Evolutionary conservation across 2,113 vertebrate genomes (phyloP).

Genomic region (Calonectris borealis): DNA sequence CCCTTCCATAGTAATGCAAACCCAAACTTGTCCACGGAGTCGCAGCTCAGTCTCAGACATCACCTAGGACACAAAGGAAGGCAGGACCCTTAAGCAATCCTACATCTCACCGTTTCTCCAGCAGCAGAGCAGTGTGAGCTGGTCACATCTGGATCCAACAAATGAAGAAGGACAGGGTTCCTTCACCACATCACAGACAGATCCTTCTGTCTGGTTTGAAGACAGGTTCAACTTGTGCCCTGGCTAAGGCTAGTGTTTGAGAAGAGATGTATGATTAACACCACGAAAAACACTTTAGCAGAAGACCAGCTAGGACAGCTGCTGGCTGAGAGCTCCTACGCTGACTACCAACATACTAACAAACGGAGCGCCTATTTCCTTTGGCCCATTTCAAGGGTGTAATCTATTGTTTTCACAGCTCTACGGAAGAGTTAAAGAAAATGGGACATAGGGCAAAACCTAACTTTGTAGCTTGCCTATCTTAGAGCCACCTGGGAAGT

Average conservation of each 20-base stretch:
- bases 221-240: background rate
- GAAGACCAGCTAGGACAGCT: background rate
- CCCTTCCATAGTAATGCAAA: background rate
- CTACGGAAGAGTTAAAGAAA: background rate
- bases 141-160: background rate
- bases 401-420: background rate
- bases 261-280: background rate
- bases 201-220: background rate
- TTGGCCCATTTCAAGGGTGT: background rate
- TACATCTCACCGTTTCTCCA: rapidly evolving
- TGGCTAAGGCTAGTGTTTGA: background rate
- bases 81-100: background rate
- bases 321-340: background rate
- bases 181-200: background rate
- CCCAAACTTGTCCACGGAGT: background rate
- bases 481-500: background rate
- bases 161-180: background rate
- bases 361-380: background rate
- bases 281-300: background rate
- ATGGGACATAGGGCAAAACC: background rate
- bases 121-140: background rate
- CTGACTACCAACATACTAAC: background rate
- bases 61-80: background rate
- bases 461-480: background rate
- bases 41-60: background rate